These are phyloP conservation scores for Rousettus madagascariensis DNA, from an alignment of 2,797 vertebrate genomes.

Conservation along the genomic window DNA sequence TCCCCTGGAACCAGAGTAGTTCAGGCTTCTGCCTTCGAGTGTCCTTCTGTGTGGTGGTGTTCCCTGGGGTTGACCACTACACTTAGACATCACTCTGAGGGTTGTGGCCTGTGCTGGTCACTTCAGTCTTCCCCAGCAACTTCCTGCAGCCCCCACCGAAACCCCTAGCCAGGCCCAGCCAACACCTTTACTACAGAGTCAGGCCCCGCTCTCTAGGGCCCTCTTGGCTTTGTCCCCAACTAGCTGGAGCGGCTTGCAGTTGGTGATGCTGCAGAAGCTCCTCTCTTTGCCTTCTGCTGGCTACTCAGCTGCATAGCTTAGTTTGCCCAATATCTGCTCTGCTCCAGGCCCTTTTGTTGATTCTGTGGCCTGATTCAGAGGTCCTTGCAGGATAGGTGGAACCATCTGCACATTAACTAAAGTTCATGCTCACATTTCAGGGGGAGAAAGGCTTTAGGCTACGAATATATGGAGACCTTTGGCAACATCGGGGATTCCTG, in stretches of 20 bases:
- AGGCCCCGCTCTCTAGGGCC: not conserved
- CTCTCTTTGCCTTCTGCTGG: not conserved
- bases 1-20: not conserved
- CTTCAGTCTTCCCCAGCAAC: not conserved
- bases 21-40: not conserved
- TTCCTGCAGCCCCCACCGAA: not conserved
- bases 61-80: not conserved
- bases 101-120: not conserved
- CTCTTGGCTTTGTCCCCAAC: not conserved
- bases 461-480: not conserved
- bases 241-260: not conserved
- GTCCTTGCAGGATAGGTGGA: not conserved
- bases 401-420: not conserved
- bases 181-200: not conserved
- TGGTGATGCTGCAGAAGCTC: not conserved
- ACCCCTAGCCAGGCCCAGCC: not conserved
- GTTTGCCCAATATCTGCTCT: not conserved
- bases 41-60: not conserved
- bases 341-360: not conserved
- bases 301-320: not conserved
- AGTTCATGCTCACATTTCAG: not conserved
- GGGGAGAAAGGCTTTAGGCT: not conserved
- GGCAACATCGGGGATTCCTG: not conserved
- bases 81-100: not conserved
- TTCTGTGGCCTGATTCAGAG: not conserved